A percentile compares a stretch with the other conserved stretches of the same genome.
Evolutionary conservation across 2,797 vertebrate species (phyloP).

Genomic region (Naso thynnoides): DNA sequence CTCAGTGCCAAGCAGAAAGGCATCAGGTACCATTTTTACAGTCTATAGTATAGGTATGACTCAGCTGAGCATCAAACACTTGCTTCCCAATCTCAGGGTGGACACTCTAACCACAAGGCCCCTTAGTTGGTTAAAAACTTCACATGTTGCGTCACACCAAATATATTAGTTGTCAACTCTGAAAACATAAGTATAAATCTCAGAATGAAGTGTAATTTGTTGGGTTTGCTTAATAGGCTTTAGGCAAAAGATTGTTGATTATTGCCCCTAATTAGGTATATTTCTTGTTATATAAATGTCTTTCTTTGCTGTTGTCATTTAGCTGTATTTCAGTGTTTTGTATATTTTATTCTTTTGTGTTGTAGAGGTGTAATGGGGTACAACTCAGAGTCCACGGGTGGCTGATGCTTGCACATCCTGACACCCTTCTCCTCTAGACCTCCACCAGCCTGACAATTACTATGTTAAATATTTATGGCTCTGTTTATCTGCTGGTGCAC

Average conservation of each 20-base stretch:
- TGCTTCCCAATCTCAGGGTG: too few relatives aligned
- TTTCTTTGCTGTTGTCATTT: conserved; percentile 28
- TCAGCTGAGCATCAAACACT: too few relatives aligned
- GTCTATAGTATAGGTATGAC: too few relatives aligned
- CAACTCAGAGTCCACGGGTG: conserved; percentile 39
- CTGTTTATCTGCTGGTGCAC: conserved; percentile 48
- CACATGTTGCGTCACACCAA: not conserved
- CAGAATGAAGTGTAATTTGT: not conserved
- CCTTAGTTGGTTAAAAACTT: too few relatives aligned
- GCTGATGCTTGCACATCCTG: conserved; percentile 33
- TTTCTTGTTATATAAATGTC: not conserved
- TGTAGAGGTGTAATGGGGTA: conserved; percentile 28
- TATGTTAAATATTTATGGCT: conserved; percentile 16
- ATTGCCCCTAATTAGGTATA: not conserved
- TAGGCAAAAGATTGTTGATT: not conserved
- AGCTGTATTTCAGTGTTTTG: conserved; percentile 1
- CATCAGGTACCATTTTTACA: too few relatives aligned
- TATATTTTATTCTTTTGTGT: not conserved
- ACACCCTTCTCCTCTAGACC: conserved; percentile 46
- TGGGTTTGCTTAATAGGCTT: not conserved
- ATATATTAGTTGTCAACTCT: not conserved
- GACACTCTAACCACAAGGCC: too few relatives aligned
- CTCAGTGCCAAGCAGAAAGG: too few relatives aligned
- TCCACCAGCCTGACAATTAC: conserved; percentile 46
- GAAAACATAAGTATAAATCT: not conserved